Evolutionary conservation across 2,113 vertebrate genomes (phyloP).

Genomic region (Notothenia coriiceps): DNA sequence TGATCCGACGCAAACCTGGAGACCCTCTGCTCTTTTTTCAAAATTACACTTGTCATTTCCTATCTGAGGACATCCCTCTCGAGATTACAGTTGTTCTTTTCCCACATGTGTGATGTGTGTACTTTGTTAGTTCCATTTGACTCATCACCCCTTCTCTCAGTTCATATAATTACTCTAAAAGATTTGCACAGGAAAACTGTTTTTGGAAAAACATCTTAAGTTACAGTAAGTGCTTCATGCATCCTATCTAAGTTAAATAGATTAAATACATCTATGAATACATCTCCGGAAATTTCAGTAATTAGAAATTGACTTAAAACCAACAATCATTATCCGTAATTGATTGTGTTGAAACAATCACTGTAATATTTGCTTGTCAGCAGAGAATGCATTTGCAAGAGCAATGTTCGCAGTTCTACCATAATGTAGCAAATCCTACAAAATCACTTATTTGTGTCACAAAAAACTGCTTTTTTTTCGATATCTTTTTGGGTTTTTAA

Average conservation of each 20-base stretch:
- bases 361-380: neutral
- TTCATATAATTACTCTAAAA: slow-evolving; percentile 34
- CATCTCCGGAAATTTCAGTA: neutral
- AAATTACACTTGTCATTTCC: slow-evolving; percentile 85
- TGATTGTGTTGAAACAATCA: no score
- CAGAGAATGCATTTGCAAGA: neutral
- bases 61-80: slow-evolving; percentile 75
- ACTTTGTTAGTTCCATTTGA: slow-evolving; percentile 52
- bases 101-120: slow-evolving; percentile 60
- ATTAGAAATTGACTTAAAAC: neutral
- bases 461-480: no score
- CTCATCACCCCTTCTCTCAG: neutral
- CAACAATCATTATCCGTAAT: no score
- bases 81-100: slow-evolving; percentile 59
- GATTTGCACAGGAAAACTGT: neutral
- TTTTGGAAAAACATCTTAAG: neutral
- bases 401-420: no score
- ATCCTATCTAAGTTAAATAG: neutral
- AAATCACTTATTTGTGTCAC: no score
- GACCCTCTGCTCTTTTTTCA: slow-evolving; percentile 69
- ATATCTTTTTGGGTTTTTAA: no score
- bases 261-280: neutral
- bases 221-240: neutral
- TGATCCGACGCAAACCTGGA: slow-evolving; percentile 61
- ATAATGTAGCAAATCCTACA: no score